phyloP scores from a whole-genome alignment of 2,113 vertebrate species.

The Recurvirostra avosetta region DNA sequence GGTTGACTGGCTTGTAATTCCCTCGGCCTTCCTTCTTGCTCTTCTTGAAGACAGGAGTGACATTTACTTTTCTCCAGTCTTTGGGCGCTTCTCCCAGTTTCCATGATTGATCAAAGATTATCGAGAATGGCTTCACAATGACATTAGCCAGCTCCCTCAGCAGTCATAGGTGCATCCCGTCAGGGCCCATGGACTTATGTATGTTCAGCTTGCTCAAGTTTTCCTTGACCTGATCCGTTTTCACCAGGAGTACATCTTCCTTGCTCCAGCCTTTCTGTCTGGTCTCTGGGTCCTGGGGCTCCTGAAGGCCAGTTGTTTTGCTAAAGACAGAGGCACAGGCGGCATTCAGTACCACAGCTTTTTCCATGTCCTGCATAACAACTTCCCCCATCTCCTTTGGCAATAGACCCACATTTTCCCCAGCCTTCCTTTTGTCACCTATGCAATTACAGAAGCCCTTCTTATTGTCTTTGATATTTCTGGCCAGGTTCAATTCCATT shows the following conservation, averaged over 20 bases:
- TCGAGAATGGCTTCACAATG: not conserved
- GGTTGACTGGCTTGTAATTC: not conserved
- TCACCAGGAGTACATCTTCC: not conserved
- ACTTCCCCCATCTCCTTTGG: not conserved
- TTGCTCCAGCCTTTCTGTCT: not conserved
- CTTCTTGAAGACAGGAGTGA: not conserved
- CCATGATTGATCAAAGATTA: not conserved
- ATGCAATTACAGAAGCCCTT: not conserved
- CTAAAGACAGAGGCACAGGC: not conserved
- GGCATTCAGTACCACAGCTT: not conserved
- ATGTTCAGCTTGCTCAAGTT: not conserved
- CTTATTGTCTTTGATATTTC: not conserved
- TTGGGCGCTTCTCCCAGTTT: not conserved
- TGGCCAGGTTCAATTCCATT: not conserved
- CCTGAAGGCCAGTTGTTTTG: not conserved
- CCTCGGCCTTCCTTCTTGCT: not conserved
- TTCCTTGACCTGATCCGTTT: not conserved
- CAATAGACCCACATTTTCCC: not conserved
- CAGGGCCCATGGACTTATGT: not conserved
- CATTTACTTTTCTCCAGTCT: not conserved
- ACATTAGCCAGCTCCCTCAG: not conserved
- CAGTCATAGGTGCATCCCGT: accelerated
- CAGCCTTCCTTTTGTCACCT: not conserved
- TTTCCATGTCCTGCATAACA: not conserved
- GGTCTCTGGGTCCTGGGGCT: not conserved